These are phyloP conservation scores for Gallinago stenura DNA, from an alignment of 2,797 vertebrate species.

Conservation along the genomic window DNA sequence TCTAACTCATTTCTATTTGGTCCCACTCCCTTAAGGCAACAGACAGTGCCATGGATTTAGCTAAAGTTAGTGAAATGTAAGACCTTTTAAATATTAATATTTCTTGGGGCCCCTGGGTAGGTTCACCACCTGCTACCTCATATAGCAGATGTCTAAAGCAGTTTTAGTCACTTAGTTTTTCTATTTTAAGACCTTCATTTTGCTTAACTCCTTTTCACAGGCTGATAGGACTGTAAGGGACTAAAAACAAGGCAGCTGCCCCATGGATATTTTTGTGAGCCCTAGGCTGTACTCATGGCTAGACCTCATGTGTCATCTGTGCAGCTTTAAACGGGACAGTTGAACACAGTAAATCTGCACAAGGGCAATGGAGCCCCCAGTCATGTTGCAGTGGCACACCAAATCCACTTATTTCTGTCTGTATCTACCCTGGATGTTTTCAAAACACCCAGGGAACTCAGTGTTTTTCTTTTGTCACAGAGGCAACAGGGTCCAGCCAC, in stretches of 20 bases:
- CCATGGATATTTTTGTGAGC: not conserved
- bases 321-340: not conserved
- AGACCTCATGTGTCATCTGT: not conserved
- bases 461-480: not conserved
- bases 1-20: not conserved
- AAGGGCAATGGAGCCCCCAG: not conserved
- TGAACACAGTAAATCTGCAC: not conserved
- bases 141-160: conserved; percentile 38
- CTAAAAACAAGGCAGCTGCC: not conserved
- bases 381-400: not conserved
- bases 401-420: not conserved
- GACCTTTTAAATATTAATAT: conserved; percentile 67
- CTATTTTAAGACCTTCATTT: conserved; percentile 11
- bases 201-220: not conserved
- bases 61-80: conserved; percentile 37
- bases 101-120: conserved; percentile 24
- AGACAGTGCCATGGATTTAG: not conserved
- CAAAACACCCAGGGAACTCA: not conserved
- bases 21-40: conserved; percentile 14
- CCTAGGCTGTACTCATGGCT: not conserved
- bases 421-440: not conserved
- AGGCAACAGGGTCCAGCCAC: rapidly evolving
- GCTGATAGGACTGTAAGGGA: not conserved
- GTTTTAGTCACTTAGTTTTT: conserved; percentile 11
- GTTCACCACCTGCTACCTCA: conserved; percentile 47